Percentiles rank a stretch among this genome's conserved stretches.
phyloP scores from a whole-genome alignment of 2,113 vertebrate species.

The Meriones unguiculatus region DNA sequence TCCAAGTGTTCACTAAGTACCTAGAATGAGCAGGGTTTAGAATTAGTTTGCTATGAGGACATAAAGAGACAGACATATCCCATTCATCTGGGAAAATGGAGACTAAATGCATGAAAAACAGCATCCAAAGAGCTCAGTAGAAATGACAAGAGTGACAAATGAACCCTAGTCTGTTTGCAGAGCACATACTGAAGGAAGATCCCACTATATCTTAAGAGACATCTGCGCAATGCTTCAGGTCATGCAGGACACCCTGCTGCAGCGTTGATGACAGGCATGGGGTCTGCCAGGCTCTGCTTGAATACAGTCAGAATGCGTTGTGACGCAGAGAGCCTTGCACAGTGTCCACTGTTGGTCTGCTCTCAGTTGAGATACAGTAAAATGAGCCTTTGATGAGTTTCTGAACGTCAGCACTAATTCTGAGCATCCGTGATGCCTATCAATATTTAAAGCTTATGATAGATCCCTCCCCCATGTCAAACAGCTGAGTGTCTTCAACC shows the following conservation, averaged over 20 bases:
- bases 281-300: not conserved
- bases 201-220: not conserved
- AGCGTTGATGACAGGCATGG: not conserved
- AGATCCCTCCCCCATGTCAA: not conserved
- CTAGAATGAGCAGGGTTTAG: not conserved
- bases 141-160: not conserved
- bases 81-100: not conserved
- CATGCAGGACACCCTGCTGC: not conserved
- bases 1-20: not conserved
- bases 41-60: not conserved
- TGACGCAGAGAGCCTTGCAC: not conserved
- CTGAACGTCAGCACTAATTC: not conserved
- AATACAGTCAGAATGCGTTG: not conserved
- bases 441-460: not conserved
- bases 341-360: not conserved
- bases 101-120: not conserved
- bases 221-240: not conserved
- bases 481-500: not conserved
- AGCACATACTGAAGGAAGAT: not conserved
- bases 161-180: not conserved
- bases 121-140: not conserved
- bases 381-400: conserved; percentile 10
- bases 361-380: not conserved
- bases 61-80: not conserved
- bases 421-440: not conserved